Base-by-base conservation (phyloP, 2,888 invertebrate genomes). In the Drosophila meridionalis region DNA sequence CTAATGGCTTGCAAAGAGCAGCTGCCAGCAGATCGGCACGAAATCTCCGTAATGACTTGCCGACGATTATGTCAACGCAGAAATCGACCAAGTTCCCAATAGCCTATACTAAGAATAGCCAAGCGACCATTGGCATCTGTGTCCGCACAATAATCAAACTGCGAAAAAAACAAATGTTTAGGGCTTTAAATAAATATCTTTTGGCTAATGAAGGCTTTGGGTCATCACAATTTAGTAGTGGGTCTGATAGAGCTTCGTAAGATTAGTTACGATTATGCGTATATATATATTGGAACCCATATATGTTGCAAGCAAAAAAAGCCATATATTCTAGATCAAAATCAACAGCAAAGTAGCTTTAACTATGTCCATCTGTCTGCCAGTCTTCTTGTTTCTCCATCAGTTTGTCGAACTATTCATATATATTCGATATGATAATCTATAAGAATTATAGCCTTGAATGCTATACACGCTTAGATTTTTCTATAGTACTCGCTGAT, bases 11-110 rank as follows among this genome's bases (percentile, higher is more conserved):
- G 40, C 66, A 34, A 62, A 76, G 59, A 76, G 36, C 73, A 66
- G 66, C 76, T 75, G 69, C 70, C 53, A 34, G 12, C 48, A 53
- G 62, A 60, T 59, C 57, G 50, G 6, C 50, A 59, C 52, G 48
- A 14, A 61, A 34, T 65, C 55, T 38, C 48, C 53, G 40, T 66
- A 59, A 55, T 55, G 53, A 20, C 4, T 26, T 12, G 53, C 9
- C 53, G 34, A 40, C 57, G 76, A 70, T 80, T 80, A 80, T 78
- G 77, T 80, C 76, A 68, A 76, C 47, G 32, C 57, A 42, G 50
- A 36, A 34, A 38, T 30, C 42, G 58, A 43, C 34, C 26, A 20
- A 55, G 55, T 3, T 48, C 26, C 40, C 36, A 58, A 55, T 57
- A 26, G 28, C n/a, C 6, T 26, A 32, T 8, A n/a, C 76, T 58